Percentiles rank a stretch among this genome's conserved stretches.
These are phyloP conservation scores for Latrodectus elegans DNA, from an alignment of 2,888 invertebrate genomes.

Conservation along the genomic window DNA sequence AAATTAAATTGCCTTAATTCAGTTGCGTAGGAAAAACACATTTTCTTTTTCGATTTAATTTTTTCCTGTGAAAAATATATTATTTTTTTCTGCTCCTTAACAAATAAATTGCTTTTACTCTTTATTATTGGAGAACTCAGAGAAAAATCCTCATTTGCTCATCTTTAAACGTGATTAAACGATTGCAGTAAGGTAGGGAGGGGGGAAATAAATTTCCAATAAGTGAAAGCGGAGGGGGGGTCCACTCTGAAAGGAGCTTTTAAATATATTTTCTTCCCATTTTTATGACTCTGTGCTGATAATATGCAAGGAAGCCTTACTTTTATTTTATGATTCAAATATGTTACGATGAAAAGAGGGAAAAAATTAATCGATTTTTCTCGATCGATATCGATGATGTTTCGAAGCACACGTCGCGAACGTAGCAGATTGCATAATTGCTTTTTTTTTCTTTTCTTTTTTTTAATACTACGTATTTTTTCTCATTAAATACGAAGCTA, in stretches of 20 bases:
- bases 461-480: slow-evolving; percentile 31
- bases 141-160: slow-evolving; percentile 47
- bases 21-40: slow-evolving; percentile 29
- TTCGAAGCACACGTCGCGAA: slow-evolving; percentile 28
- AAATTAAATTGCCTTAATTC: slow-evolving; percentile 45
- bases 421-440: slow-evolving; percentile 56
- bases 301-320: slow-evolving; percentile 14
- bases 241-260: slow-evolving; percentile 17
- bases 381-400: slow-evolving; percentile 60
- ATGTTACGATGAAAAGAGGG: background rate
- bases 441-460: slow-evolving; percentile 39
- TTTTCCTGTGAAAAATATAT: background rate
- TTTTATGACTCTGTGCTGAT: slow-evolving; percentile 39
- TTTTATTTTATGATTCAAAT: slow-evolving; percentile 55
- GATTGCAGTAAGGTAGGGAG: slow-evolving; percentile 21
- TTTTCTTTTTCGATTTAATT: slow-evolving; percentile 6
- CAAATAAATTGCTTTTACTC: slow-evolving; percentile 41
- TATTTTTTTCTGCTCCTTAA: background rate
- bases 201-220: slow-evolving; percentile 38
- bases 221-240: slow-evolving; percentile 18
- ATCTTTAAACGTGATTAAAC: slow-evolving; percentile 53
- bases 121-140: slow-evolving; percentile 30
- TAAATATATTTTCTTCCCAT: slow-evolving; percentile 5
- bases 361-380: slow-evolving; percentile 59
- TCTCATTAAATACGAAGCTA: slow-evolving; percentile 66